These are phyloP conservation scores for Steinernema khuongi DNA, from an alignment of 1,140 invertebrate genomes.

Conservation along the genomic window DNA sequence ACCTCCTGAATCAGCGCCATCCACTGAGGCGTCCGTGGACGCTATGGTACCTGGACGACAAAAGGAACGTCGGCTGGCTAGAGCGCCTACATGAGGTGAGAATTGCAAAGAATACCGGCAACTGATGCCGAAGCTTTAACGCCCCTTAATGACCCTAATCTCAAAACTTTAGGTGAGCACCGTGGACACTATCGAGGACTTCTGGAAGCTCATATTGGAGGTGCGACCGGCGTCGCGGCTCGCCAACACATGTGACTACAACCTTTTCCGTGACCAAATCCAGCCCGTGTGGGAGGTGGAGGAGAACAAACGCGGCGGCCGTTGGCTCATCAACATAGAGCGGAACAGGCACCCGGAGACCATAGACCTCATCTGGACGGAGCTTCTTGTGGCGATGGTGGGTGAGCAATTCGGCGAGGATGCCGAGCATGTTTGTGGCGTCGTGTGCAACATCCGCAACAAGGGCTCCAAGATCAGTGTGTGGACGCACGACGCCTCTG, in stretches of 20 bases:
- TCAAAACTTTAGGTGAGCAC: no score
- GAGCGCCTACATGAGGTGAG: constrained; percentile 85
- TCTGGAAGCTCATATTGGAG: constrained; percentile 75
- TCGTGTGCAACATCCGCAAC: constrained; percentile 83
- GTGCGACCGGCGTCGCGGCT: constrained; percentile 85
- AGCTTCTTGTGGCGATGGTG: constrained; percentile 85
- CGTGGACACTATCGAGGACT: constrained; percentile 94
- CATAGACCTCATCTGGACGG: constrained; percentile 87
- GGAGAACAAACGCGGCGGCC: constrained; percentile 78
- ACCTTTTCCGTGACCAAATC: constrained; percentile 80
- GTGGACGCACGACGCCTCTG: constrained; percentile 81
- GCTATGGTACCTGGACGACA: constrained; percentile 91
- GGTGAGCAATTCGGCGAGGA: constrained; percentile 88
- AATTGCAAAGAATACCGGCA: no score
- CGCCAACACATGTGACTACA: constrained; percentile 83
- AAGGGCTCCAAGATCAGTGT: constrained; percentile 75
- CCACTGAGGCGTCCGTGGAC: constrained; percentile 92
- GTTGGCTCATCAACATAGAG: constrained; percentile 74
- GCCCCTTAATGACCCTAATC: no score
- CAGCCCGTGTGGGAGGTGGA: constrained; percentile 97
- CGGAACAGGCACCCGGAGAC: constrained; percentile 67
- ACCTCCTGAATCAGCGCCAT: constrained; percentile 73
- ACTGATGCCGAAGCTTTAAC: no score
- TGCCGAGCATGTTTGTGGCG: constrained; percentile 82
- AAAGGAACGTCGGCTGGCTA: constrained; percentile 80